phyloP scores from a whole-genome alignment of 2,888 invertebrate species.

The Drosophila kanekoi region DNA sequence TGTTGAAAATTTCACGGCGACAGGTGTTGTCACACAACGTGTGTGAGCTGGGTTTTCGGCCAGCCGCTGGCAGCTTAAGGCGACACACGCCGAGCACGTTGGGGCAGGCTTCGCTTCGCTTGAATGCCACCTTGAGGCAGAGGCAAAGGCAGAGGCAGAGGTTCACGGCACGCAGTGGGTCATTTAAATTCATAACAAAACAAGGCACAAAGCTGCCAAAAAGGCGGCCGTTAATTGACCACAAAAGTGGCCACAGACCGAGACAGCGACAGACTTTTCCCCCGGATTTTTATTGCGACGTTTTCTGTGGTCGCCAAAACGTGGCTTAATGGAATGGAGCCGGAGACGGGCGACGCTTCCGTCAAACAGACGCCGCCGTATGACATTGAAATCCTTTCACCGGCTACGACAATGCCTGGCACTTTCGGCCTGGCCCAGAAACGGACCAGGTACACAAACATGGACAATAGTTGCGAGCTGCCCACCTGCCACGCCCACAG shows the following conservation, averaged over 20 bases:
- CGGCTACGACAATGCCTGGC: slow-evolving; percentile 51
- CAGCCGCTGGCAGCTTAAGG: slow-evolving; percentile 23
- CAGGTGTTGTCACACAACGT: slow-evolving; percentile 67
- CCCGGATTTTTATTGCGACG: slow-evolving; percentile 69
- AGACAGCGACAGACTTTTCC: slow-evolving; percentile 27
- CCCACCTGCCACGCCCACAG: background rate
- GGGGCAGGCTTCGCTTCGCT: background rate
- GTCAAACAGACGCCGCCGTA: slow-evolving; percentile 38
- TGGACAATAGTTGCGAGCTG: slow-evolving; percentile 51
- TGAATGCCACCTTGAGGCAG: background rate
- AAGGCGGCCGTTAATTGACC: slow-evolving; percentile 73
- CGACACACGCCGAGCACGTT: background rate
- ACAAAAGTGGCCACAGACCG: slow-evolving; percentile 62
- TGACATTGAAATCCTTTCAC: slow-evolving; percentile 79
- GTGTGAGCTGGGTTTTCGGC: slow-evolving; percentile 25
- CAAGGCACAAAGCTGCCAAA: slow-evolving; percentile 41
- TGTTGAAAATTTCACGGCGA: slow-evolving; percentile 70
- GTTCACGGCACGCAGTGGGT: slow-evolving; percentile 37
- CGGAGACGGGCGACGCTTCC: background rate
- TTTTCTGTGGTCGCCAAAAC: slow-evolving; percentile 63
- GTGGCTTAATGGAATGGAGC: slow-evolving; percentile 64
- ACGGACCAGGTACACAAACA: slow-evolving; percentile 15
- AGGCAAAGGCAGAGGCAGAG: background rate
- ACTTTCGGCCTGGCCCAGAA: slow-evolving; percentile 27
- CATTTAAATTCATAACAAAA: slow-evolving; percentile 77